phyloP scores from a whole-genome alignment of 2,113 vertebrate species.

The Tricholaema leucomelas region DNA sequence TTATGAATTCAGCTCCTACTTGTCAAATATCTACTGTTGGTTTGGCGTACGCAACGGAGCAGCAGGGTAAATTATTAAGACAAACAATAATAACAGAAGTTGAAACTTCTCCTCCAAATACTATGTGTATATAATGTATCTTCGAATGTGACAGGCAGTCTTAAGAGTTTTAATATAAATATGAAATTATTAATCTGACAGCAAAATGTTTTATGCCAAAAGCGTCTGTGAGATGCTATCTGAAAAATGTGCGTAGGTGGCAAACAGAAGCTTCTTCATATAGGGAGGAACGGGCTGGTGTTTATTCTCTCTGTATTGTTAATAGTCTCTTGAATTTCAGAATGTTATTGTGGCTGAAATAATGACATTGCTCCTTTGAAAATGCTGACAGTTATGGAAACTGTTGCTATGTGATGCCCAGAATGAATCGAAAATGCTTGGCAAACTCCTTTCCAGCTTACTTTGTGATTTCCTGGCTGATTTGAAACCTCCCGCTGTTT shows the following conservation, averaged over 20 bases:
- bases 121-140: not conserved
- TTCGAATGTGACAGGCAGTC: not conserved
- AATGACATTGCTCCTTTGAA: slow-evolving; percentile 2
- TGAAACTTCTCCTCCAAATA: not conserved
- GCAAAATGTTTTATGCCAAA: not conserved
- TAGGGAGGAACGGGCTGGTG: not conserved
- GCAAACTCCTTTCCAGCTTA: slow-evolving; percentile 39
- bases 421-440: slow-evolving; percentile 52
- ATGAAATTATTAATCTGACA: not conserved
- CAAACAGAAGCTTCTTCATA: slow-evolving; percentile 3
- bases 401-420: slow-evolving; percentile 32
- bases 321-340: slow-evolving; percentile 37
- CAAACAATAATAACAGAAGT: not conserved
- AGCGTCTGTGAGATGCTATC: not conserved
- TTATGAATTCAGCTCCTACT: not conserved
- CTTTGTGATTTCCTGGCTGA: slow-evolving; percentile 41
- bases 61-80: not conserved
- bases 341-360: slow-evolving; percentile 15
- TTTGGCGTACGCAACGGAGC: not conserved
- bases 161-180: not conserved
- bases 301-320: slow-evolving; percentile 7
- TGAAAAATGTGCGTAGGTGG: not conserved
- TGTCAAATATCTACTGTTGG: not conserved
- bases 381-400: slow-evolving; percentile 35
- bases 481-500: slow-evolving; percentile 45